phyloP scores from a whole-genome alignment of 2,113 vertebrate species.

The Malaclemys terrapin region DNA sequence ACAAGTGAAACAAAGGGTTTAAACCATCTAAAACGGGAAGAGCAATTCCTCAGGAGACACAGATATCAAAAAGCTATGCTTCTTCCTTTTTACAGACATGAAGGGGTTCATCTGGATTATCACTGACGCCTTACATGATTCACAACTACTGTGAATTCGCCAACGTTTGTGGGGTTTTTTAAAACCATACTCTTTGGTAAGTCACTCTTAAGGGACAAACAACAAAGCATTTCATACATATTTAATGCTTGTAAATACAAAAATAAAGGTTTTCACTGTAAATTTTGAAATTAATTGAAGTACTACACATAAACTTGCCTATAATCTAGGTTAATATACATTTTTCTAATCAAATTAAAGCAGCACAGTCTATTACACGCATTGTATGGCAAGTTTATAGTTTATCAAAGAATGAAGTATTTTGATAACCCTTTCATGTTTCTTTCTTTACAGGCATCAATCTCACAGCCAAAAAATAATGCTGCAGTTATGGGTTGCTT shows the following conservation, averaged over 20 bases:
- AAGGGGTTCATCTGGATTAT: not conserved
- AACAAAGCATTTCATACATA: not conserved
- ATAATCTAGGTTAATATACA: not conserved
- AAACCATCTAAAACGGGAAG: not conserved
- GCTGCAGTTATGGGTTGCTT: not conserved
- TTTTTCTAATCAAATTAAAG: not conserved
- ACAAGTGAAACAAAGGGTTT: not conserved
- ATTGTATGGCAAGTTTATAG: not conserved
- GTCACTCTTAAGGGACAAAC: not conserved
- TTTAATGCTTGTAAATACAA: not conserved
- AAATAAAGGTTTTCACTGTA: not conserved
- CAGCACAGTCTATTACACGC: not conserved
- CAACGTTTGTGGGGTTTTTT: not conserved
- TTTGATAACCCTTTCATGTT: not conserved
- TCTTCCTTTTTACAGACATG: not conserved
- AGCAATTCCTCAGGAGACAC: not conserved
- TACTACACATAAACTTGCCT: not conserved
- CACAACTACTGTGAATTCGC: not conserved
- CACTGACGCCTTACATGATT: not conserved
- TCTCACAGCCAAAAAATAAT: not conserved
- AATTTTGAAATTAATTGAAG: slow-evolving; percentile 12
- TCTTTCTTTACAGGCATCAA: not conserved
- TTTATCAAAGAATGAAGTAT: not conserved
- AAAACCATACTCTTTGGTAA: not conserved
- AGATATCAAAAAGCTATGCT: not conserved